These are phyloP conservation scores for Oppia nitens DNA, from an alignment of 1,140 invertebrate species.

Conservation along the genomic window DNA sequence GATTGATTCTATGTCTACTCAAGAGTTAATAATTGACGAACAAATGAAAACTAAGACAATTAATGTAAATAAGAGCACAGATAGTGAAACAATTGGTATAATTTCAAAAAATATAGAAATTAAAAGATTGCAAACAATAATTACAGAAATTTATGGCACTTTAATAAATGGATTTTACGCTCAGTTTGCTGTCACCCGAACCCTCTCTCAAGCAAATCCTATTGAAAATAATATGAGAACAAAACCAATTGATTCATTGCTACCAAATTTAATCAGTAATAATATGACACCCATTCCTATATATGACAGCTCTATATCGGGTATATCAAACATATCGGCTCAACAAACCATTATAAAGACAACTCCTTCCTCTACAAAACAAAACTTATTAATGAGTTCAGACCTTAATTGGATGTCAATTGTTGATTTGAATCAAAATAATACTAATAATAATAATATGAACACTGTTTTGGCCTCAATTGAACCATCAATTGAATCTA, in stretches of 20 bases:
- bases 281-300: no score
- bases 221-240: background rate
- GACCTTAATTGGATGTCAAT: background rate
- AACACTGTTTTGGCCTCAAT: background rate
- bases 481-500: background rate
- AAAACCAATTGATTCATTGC: background rate
- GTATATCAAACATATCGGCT: no score
- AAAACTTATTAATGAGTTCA: background rate
- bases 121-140: background rate
- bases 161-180: conserved; percentile 62
- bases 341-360: background rate
- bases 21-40: no score
- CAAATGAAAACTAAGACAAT: no score
- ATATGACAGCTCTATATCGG: no score
- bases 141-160: conserved; percentile 54
- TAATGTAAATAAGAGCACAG: no score
- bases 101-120: conserved; percentile 3
- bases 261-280: no score
- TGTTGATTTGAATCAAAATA: background rate
- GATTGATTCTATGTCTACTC: no score
- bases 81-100: conserved; percentile 4
- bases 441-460: background rate
- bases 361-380: background rate
- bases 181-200: conserved; percentile 33
- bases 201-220: background rate